A percentile compares a stretch with the other conserved stretches of the same genome.
phyloP scores from a whole-genome alignment of 2,797 vertebrate genomes.

The Enteromius viviparus region DNA sequence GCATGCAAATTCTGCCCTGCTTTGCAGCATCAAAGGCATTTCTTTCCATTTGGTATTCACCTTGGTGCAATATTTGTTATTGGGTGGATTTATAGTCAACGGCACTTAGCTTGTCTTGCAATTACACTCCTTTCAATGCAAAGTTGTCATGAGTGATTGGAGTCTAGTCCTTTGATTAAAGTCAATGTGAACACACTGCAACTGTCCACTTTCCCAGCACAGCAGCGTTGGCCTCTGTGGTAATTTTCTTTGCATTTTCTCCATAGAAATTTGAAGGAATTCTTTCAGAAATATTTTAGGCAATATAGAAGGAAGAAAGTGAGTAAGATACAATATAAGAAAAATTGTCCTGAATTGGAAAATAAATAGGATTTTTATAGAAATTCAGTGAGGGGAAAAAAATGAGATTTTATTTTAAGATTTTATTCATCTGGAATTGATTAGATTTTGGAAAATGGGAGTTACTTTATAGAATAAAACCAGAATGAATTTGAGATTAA shows the following conservation, averaged over 20 bases:
- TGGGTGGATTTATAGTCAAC: background rate
- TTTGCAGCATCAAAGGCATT: slow-evolving; percentile 20
- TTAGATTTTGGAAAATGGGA: background rate
- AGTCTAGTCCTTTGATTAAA: background rate
- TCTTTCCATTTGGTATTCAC: slow-evolving; percentile 8
- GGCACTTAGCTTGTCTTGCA: background rate
- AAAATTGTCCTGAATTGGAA: background rate
- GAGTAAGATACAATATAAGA: background rate
- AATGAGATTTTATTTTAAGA: background rate
- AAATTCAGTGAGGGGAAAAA: background rate
- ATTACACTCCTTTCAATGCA: background rate
- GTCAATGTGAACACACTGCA: background rate
- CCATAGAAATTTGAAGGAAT: background rate
- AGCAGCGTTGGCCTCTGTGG: background rate
- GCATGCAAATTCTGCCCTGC: slow-evolving; percentile 24
- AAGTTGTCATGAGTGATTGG: background rate
- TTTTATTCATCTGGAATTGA: background rate
- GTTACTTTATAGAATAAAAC: background rate
- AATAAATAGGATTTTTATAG: background rate
- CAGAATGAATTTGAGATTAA: background rate
- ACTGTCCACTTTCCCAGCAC: background rate
- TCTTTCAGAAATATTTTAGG: background rate
- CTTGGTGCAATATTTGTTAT: background rate
- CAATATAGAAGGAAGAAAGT: background rate
- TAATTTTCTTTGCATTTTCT: too few species aligned